A percentile compares a stretch with the other conserved stretches of the same genome.
Evolutionary conservation across 2,888 invertebrate species (phyloP).

Genomic region (Actias luna): DNA sequence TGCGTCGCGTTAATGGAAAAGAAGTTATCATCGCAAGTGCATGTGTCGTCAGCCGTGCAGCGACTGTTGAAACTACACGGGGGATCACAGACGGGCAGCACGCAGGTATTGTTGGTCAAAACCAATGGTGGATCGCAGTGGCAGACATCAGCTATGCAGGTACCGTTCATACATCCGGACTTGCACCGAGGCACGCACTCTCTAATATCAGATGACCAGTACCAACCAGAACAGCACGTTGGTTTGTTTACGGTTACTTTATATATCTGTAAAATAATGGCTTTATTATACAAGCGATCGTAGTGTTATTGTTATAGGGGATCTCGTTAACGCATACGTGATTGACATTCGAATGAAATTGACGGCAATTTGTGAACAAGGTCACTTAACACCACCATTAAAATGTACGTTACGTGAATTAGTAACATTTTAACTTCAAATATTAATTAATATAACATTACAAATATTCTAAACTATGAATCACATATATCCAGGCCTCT

Average conservation of each 20-base stretch:
- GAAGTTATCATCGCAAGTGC: slow-evolving; percentile 52
- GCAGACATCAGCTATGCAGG: slow-evolving; percentile 49
- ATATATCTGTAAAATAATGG: slow-evolving; percentile 2
- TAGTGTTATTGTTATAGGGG: slow-evolving; percentile 9
- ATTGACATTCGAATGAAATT: neutral
- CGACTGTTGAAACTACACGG: slow-evolving; percentile 55
- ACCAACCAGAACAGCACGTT: slow-evolving; percentile 32
- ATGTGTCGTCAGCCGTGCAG: slow-evolving; percentile 47
- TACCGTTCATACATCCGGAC: slow-evolving; percentile 47
- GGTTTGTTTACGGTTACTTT: neutral
- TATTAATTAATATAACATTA: neutral
- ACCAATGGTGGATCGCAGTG: slow-evolving; percentile 43
- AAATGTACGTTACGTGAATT: neutral
- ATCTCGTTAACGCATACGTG: neutral
- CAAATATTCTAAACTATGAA: neutral
- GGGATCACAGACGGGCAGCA: slow-evolving; percentile 55
- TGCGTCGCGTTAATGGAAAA: slow-evolving; percentile 19
- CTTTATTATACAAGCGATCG: neutral
- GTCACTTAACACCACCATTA: slow-evolving; percentile 2
- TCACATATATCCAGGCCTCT: neutral
- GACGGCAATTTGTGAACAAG: neutral
- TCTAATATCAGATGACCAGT: slow-evolving; percentile 15
- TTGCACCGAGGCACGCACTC: slow-evolving; percentile 37
- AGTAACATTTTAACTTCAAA: neutral
- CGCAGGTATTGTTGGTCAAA: slow-evolving; percentile 30